These are phyloP conservation scores for Sebastes iracundus DNA, from an alignment of 2,797 vertebrate genomes.

Conservation along the genomic window DNA sequence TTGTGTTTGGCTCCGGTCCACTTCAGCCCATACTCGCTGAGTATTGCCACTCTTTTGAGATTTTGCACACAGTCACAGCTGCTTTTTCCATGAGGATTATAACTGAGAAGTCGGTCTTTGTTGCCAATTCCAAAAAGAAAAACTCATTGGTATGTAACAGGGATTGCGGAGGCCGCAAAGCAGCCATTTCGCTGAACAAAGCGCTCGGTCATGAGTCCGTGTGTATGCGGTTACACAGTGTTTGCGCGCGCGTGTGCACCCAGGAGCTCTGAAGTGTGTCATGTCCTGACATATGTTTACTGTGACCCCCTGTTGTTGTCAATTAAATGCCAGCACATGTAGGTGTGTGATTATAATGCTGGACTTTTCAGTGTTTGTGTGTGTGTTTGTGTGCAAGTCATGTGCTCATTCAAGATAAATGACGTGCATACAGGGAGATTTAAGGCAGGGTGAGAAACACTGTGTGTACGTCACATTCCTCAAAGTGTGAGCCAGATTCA, in stretches of 20 bases:
- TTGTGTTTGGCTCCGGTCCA: not conserved
- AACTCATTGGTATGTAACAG: not conserved
- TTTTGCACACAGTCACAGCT: conserved; percentile 14
- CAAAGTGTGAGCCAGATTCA: not conserved
- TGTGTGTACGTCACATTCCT: not conserved
- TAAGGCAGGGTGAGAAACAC: not conserved
- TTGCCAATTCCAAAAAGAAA: not conserved
- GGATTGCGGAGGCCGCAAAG: conserved; percentile 16
- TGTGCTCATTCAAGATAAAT: not conserved
- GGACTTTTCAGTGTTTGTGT: not conserved
- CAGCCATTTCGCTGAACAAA: conserved; percentile 42
- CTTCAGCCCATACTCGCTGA: not conserved
- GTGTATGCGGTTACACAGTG: not conserved
- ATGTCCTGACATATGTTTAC: conserved; percentile 49
- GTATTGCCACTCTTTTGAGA: not conserved
- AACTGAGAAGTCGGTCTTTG: conserved; percentile 8
- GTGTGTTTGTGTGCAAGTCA: not conserved
- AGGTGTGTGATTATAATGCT: conserved; percentile 11
- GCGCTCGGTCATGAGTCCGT: conserved; percentile 15
- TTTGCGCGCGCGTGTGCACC: not conserved
- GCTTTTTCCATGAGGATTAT: not conserved
- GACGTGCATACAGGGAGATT: not conserved
- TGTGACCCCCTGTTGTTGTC: conserved; percentile 50
- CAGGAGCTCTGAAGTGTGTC: conserved; percentile 25
- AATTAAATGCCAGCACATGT: conserved; percentile 51